phyloP scores from a whole-genome alignment of 1,140 invertebrate species.

The Drosophila hydei region DNA sequence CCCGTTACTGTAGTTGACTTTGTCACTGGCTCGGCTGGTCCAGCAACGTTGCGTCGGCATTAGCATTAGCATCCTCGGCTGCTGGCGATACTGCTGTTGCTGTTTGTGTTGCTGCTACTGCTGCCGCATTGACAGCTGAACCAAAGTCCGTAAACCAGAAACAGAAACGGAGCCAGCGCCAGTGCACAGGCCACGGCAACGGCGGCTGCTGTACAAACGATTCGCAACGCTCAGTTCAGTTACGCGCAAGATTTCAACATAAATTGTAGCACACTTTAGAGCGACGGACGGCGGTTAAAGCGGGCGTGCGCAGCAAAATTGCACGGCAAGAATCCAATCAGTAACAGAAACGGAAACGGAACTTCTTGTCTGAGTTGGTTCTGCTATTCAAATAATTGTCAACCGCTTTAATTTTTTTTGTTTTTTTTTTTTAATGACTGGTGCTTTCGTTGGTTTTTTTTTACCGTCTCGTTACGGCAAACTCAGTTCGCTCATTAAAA shows the following conservation, averaged over 20 bases:
- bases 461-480: constrained; percentile 1
- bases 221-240: constrained; percentile 43
- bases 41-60: constrained; percentile 32
- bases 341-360: constrained; percentile 46
- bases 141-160: constrained; percentile 37
- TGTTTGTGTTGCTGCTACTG: constrained; percentile 3
- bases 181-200: constrained; percentile 50
- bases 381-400: constrained; percentile 31
- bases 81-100: constrained; percentile 4
- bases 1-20: constrained; percentile 31
- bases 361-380: constrained; percentile 29
- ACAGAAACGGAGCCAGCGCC: constrained; percentile 49
- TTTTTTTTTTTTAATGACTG: not conserved
- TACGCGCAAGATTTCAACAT: constrained; percentile 70
- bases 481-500: not conserved
- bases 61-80: constrained; percentile 40
- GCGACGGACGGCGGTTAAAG: constrained; percentile 51
- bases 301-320: constrained; percentile 73
- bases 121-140: constrained; percentile 34
- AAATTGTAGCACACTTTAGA: constrained; percentile 69
- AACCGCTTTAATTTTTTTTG: constrained; percentile 18
- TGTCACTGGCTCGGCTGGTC: constrained; percentile 39
- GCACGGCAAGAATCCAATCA: constrained; percentile 50
- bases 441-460: not conserved
- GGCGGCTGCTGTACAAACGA: constrained; percentile 59